These are phyloP conservation scores for Spatulosminthurus flaviceps DNA, from an alignment of 2,888 invertebrate genomes.

Conservation along the genomic window DNA sequence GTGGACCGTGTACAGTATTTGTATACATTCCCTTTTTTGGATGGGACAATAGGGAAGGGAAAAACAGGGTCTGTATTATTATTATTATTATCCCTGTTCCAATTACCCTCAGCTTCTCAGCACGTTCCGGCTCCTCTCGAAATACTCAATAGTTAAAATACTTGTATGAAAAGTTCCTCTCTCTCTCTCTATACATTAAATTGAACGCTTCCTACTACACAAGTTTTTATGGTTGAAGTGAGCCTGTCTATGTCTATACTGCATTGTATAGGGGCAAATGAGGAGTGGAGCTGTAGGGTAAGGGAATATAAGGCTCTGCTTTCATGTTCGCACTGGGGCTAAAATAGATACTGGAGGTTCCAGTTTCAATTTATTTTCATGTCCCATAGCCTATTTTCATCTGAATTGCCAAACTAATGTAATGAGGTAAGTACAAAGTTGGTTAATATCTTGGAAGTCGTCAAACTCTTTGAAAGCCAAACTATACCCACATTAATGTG, in stretches of 20 bases:
- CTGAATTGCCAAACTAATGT: constrained; percentile 4
- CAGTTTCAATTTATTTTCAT: constrained; percentile 11
- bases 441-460: constrained; percentile 1
- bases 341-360: not conserved
- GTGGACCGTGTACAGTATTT: not conserved
- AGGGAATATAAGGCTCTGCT: too few species aligned
- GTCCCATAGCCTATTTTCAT: not conserved
- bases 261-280: too few species aligned
- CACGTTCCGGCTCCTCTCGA: not conserved
- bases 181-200: too few species aligned
- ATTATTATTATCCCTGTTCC: not conserved
- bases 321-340: too few species aligned
- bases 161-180: too few species aligned
- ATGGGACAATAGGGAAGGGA: not conserved
- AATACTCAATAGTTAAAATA: not conserved
- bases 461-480: not conserved
- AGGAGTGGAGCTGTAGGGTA: too few species aligned
- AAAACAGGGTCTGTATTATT: not conserved
- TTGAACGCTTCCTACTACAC: too few species aligned
- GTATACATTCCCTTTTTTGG: too few species aligned
- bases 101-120: constrained; percentile 1
- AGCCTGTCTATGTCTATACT: too few species aligned
- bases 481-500: not conserved
- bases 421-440: constrained; percentile 13
- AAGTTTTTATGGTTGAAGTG: too few species aligned